Conservation (phyloP, 2,797 vertebrate species). For the Arremon brunneinucha region DNA sequence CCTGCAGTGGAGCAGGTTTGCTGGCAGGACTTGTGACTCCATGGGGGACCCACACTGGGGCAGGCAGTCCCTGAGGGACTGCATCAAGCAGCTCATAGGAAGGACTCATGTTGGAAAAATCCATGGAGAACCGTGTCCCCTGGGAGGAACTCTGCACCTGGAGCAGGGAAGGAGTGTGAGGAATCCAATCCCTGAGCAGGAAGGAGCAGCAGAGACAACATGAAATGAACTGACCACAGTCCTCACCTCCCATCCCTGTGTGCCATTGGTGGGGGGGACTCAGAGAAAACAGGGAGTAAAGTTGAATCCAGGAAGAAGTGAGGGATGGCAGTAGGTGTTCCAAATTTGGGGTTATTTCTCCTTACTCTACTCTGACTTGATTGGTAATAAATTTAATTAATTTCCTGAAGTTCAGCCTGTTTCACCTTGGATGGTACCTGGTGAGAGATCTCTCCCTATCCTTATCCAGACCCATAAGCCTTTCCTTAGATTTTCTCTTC, state of each 20-base stretch:
- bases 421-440: background rate
- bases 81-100: background rate
- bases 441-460: background rate
- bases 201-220: background rate
- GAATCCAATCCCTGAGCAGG: background rate
- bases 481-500: background rate
- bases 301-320: background rate
- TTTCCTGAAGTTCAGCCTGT: background rate
- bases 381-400: background rate
- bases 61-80: background rate
- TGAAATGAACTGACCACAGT: background rate
- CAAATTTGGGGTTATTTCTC: background rate
- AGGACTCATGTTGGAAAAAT: background rate
- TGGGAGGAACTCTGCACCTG: background rate
- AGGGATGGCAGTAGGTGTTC: background rate
- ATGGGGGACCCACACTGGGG: background rate
- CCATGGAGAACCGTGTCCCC: background rate
- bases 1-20: background rate
- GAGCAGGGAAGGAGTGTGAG: background rate
- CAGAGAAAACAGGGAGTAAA: background rate
- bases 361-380: background rate
- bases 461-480: background rate
- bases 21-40: background rate
- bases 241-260: background rate
- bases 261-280: fast-evolving